Evolutionary conservation across 2,797 vertebrate genomes (phyloP).

Genomic region (Cryptoprocta ferox): DNA sequence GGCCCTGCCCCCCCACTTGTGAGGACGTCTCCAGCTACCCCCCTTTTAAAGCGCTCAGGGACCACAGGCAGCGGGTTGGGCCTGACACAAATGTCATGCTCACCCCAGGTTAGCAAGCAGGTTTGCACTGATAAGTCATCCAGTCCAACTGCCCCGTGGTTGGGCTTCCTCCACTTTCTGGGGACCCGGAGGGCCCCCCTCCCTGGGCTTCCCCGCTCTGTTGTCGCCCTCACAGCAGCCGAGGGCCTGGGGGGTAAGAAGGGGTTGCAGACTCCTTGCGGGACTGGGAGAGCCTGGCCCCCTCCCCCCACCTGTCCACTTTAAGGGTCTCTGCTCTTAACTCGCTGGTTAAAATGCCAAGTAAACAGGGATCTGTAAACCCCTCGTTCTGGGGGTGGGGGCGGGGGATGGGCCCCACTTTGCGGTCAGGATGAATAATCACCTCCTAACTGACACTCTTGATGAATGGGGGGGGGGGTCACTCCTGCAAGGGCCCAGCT

Average conservation of each 20-base stretch:
- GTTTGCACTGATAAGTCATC: neutral
- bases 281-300: neutral
- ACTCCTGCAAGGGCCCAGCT: neutral
- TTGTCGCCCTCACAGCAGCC: neutral
- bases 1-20: neutral
- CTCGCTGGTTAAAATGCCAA: slow-evolving; percentile 50
- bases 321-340: neutral
- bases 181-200: too few species aligned
- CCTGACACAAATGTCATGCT: neutral
- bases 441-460: neutral
- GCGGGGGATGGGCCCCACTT: neutral
- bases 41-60: neutral
- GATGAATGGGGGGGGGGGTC: neutral
- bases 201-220: neutral
- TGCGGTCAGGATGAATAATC: neutral
- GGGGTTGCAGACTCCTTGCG: neutral
- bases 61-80: neutral
- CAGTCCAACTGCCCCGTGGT: neutral
- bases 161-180: neutral
- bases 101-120: too few species aligned
- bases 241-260: neutral
- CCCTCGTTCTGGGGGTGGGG: neutral
- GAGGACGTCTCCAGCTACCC: neutral
- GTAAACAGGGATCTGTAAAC: neutral
- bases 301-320: neutral